These are phyloP conservation scores for Stenodera caucasica DNA, from an alignment of 2,888 invertebrate genomes.

Conservation along the genomic window DNA sequence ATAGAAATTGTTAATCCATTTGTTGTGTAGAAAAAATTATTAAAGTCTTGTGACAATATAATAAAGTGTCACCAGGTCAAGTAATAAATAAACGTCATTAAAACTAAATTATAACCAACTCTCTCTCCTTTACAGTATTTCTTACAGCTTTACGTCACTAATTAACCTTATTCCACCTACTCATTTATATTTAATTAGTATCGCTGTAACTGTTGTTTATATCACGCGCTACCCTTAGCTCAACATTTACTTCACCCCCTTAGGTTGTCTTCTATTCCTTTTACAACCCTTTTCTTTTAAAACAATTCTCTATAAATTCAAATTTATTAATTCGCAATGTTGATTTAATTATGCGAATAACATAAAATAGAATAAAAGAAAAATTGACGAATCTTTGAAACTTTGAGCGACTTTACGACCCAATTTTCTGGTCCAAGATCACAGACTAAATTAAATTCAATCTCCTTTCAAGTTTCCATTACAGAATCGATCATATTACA, in stretches of 20 bases:
- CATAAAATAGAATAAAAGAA: too few species aligned
- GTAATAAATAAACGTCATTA: constrained; percentile 23
- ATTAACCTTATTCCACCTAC: constrained; percentile 28
- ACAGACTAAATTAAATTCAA: too few species aligned
- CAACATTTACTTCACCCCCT: neutral
- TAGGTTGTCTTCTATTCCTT: neutral
- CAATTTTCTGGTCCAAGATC: too few species aligned
- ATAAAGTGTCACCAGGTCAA: neutral
- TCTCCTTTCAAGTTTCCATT: neutral
- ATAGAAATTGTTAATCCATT: neutral
- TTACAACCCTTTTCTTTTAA: neutral
- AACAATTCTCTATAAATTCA: too few species aligned
- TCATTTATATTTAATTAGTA: constrained; percentile 28
- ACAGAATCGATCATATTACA: too few species aligned
- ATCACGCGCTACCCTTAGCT: neutral
- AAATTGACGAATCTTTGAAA: too few species aligned
- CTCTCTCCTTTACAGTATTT: constrained; percentile 17
- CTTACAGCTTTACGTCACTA: constrained; percentile 20
- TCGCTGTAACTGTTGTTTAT: constrained; percentile 14
- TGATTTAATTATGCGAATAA: neutral
- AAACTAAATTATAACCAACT: constrained; percentile 27
- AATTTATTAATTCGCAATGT: neutral
- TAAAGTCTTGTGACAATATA: neutral
- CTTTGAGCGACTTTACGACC: too few species aligned
- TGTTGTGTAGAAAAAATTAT: neutral